phyloP scores from a whole-genome alignment of 2,113 vertebrate species.

The Ardeotis arabs region DNA sequence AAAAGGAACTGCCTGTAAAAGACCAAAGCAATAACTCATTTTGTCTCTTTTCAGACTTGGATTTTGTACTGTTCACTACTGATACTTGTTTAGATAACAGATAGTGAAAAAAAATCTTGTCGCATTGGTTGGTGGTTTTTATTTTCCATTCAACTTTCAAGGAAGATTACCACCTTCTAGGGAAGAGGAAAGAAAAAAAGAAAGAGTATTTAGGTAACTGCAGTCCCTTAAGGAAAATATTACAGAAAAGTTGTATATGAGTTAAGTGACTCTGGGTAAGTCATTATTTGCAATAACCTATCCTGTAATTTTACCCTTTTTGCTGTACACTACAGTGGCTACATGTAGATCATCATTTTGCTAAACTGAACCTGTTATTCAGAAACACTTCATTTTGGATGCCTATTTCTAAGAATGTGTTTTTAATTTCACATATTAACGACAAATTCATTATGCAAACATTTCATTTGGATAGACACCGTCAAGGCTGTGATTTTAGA shows the following conservation, averaged over 20 bases:
- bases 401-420: not conserved
- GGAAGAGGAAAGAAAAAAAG: no score
- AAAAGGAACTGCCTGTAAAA: not conserved
- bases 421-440: not conserved
- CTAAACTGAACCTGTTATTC: not conserved
- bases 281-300: not conserved
- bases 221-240: not conserved
- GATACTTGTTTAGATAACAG: not conserved
- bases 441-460: not conserved
- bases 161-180: not conserved
- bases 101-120: not conserved
- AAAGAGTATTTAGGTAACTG: not conserved
- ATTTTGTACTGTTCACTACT: not conserved
- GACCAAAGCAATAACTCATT: not conserved
- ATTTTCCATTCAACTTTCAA: not conserved
- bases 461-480: not conserved
- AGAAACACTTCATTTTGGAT: not conserved
- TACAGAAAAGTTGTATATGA: not conserved
- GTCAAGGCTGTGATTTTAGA: not conserved
- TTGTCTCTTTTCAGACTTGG: not conserved
- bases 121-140: not conserved
- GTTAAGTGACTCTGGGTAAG: not conserved
- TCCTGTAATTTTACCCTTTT: not conserved
- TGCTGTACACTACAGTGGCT: accelerated
- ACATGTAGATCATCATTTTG: not conserved